phyloP scores from a whole-genome alignment of 2,113 vertebrate species.

The Cavia aperea region DNA sequence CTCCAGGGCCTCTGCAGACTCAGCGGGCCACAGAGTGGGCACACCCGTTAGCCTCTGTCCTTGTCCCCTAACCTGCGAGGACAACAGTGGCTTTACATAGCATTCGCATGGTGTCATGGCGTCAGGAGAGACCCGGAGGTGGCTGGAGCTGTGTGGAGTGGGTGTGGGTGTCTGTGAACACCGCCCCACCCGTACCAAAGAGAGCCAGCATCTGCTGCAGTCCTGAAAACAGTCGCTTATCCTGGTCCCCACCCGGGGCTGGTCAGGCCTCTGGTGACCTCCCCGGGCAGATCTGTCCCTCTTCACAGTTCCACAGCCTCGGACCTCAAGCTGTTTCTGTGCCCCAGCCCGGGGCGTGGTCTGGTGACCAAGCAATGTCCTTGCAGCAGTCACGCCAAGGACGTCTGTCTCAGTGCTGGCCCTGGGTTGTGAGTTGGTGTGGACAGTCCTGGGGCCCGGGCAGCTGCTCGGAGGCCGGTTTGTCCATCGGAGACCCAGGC shows the following conservation, averaged over 20 bases:
- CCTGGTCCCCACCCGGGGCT: not conserved
- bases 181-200: no score
- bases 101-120: fast-evolving
- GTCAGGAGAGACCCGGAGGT: not conserved
- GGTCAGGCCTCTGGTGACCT: not conserved
- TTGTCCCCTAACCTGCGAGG: not conserved
- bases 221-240: not conserved
- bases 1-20: not conserved
- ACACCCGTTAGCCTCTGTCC: not conserved
- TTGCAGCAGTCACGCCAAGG: not conserved
- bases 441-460: no score
- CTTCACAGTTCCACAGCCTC: not conserved
- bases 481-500: not conserved
- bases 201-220: not conserved
- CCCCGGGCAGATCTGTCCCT: not conserved
- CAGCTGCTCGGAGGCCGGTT: not conserved
- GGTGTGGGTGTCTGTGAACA: not conserved
- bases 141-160: not conserved
- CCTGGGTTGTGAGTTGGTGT: fast-evolving
- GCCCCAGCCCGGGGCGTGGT: not conserved
- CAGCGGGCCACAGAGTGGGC: not conserved
- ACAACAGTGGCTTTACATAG: not conserved
- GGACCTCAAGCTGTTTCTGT: not conserved
- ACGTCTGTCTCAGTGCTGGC: not conserved
- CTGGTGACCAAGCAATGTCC: not conserved